Evolutionary conservation across 2,797 vertebrate species (phyloP), one percentile per base, ranked within the genome.

Genomic region (Malurus leucopterus): DNA sequence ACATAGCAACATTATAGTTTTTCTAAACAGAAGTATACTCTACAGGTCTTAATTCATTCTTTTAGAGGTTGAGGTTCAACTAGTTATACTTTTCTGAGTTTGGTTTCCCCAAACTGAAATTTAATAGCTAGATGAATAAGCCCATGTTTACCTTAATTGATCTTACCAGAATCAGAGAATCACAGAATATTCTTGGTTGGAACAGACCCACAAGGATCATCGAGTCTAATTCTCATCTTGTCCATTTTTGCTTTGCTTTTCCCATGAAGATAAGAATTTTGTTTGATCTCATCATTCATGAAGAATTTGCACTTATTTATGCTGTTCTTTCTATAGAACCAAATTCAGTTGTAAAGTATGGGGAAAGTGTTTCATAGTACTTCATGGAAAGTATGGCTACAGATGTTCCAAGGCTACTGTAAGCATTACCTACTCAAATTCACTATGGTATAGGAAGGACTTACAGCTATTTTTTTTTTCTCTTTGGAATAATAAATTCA

Each of bases 1-100:
- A 74, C 86, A 62, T 91, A 88, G 88, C 69, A 95, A 94, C 88
- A 15, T 71, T 89, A 86, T 24, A 90, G 27, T 49, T 78, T 85
- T 84, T 83, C 75, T 91, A 91, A 95, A 93, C 74, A 93, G 4
- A 75, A 24, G 11, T 78, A 58, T 43, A 84, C 68, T 46, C 68
- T 88, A 49, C 29, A 84, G 41, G 34, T 74, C 57, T 79, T 84
- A 72, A 70, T 72, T 88, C 7, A 68, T 59, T 76, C 29, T 77
- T 88, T 75, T 44, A 61, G 50, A 74, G 36, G 15, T 49, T 34
- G 9, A 72, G 7, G 8, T 91, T 80, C 62, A 70, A 27, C 13
- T 36, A 58, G 24, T 22, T 78, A 27, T 10, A 21, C 1, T 46
- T 71, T 63, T 78, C 22, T 51, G 43, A 29, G 15, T 40, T 84